Evolutionary conservation across 2,113 vertebrate species (phyloP).

Genomic region (Neolamprologus fasciatus): DNA sequence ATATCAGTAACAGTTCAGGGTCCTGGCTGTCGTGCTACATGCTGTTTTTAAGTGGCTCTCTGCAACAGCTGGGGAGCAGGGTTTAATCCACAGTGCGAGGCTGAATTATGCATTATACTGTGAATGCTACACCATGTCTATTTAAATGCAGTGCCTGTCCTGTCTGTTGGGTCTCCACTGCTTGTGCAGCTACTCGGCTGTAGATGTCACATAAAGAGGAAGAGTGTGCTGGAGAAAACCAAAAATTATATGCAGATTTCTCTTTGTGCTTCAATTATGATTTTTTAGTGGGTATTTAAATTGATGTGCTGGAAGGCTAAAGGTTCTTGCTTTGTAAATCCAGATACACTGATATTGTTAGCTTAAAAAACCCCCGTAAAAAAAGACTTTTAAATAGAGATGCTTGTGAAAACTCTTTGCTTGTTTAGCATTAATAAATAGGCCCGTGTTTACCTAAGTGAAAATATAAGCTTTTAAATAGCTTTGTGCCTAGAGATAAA

Average conservation of each 20-base stretch:
- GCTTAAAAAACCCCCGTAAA: rapidly evolving
- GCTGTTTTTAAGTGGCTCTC: constrained; percentile 46
- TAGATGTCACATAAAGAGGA: neutral
- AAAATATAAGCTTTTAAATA: neutral
- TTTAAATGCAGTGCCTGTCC: constrained; percentile 37
- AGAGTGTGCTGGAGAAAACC: neutral
- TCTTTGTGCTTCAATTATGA: neutral
- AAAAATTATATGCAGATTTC: neutral
- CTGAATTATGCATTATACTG: constrained; percentile 60
- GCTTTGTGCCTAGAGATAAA: neutral
- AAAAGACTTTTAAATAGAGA: neutral
- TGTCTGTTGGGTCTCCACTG: neutral
- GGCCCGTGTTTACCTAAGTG: neutral
- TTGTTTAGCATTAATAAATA: neutral
- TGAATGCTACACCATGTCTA: constrained; percentile 45
- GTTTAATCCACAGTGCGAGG: constrained; percentile 37
- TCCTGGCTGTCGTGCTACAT: constrained; percentile 25
- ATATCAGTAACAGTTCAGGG: constrained; percentile 30
- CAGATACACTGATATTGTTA: neutral
- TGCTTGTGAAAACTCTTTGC: neutral
- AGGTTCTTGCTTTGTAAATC: neutral
- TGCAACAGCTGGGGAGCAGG: constrained; percentile 50
- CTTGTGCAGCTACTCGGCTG: constrained; percentile 13
- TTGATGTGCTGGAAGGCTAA: neutral
- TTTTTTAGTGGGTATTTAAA: neutral